Conservation (phyloP, 2,113 vertebrate species). For the Rutilus rutilus region DNA sequence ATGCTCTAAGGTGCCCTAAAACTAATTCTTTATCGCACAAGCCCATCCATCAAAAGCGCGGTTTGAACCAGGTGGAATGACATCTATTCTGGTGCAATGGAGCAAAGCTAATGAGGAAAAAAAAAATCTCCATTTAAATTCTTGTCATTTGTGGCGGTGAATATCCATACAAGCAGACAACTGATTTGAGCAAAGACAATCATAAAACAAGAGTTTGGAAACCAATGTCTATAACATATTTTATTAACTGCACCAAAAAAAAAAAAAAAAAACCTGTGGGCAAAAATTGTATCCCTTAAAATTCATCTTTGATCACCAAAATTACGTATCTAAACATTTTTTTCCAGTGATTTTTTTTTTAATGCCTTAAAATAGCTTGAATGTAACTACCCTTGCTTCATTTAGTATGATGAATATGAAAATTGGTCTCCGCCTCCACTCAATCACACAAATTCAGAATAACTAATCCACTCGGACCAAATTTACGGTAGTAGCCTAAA, state of each 20-base stretch:
- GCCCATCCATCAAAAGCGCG: slow-evolving; percentile 36
- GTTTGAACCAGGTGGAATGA: slow-evolving; percentile 36
- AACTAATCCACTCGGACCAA: too few species aligned
- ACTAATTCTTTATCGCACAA: slow-evolving; percentile 45
- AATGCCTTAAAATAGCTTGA: too few species aligned
- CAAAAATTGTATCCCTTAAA: too few species aligned
- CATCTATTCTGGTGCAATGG: slow-evolving; percentile 40
- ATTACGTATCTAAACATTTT: too few species aligned
- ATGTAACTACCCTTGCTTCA: too few species aligned
- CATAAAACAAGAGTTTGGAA: neutral
- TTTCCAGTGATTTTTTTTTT: too few species aligned
- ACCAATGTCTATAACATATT: neutral
- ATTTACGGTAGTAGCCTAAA: too few species aligned
- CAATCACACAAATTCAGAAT: too few species aligned
- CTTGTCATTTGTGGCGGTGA: slow-evolving; percentile 32
- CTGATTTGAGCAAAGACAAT: slow-evolving; percentile 7
- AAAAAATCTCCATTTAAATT: slow-evolving; percentile 35
- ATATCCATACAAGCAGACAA: slow-evolving; percentile 17
- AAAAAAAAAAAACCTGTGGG: neutral
- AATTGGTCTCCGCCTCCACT: too few species aligned
- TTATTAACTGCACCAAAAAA: neutral
- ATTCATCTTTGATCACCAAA: too few species aligned
- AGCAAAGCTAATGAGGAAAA: slow-evolving; percentile 51
- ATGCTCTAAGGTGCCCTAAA: slow-evolving; percentile 32
- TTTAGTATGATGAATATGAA: too few species aligned